phyloP scores from a whole-genome alignment of 2,888 invertebrate genomes.

The Patella ulyssiponensis region DNA sequence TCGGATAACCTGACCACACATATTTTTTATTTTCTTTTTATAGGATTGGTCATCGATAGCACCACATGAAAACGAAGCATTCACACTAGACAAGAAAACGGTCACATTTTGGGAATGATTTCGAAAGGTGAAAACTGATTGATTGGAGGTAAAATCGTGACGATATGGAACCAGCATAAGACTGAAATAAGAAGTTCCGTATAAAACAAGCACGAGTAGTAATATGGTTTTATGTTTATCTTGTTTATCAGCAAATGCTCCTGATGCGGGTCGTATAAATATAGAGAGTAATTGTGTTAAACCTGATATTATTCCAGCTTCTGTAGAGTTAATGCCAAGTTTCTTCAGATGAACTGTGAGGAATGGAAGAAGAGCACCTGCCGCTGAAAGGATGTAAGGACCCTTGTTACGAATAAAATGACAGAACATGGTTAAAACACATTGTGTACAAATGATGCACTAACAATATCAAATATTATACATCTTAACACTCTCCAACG shows the following conservation, averaged over 20 bases:
- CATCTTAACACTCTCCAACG: too few species aligned
- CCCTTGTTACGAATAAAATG: too few species aligned
- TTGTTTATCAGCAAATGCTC: constrained; percentile 31
- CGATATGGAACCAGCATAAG: not conserved
- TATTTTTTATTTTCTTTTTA: constrained; percentile 8
- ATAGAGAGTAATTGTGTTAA: constrained; percentile 29
- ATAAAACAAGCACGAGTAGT: constrained; percentile 25
- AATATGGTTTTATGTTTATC: constrained; percentile 26
- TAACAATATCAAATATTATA: too few species aligned
- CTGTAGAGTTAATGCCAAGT: constrained; percentile 33
- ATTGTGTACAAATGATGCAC: too few species aligned
- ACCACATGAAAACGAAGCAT: constrained; percentile 27
- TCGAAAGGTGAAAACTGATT: constrained; percentile 17
- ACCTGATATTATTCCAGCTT: constrained; percentile 40
- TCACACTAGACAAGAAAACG: constrained; percentile 28
- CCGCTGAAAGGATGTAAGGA: constrained; percentile 26
- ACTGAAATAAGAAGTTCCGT: not conserved
- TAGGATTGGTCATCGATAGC: not conserved
- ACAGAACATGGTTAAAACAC: too few species aligned
- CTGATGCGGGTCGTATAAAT: constrained; percentile 29
- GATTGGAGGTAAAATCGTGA: not conserved
- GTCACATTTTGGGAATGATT: constrained; percentile 18
- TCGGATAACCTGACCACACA: not conserved
- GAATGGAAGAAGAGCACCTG: constrained; percentile 35
- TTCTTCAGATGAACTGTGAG: constrained; percentile 36